Percentiles rank a stretch among this genome's conserved stretches.
These are phyloP conservation scores for Leptura quadrifasciata DNA, from an alignment of 2,888 invertebrate genomes.

Conservation along the genomic window DNA sequence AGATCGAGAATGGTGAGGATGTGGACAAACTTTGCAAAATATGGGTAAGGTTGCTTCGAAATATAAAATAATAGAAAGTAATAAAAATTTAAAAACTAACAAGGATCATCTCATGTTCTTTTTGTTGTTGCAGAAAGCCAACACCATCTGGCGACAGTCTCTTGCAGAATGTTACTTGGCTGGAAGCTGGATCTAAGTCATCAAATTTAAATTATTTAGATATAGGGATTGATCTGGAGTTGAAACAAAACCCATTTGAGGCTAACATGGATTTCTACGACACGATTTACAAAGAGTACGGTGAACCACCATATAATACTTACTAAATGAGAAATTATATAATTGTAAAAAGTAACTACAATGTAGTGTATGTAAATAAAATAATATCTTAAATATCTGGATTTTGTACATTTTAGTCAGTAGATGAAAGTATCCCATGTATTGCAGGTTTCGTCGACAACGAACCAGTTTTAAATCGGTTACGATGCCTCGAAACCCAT, in stretches of 20 bases:
- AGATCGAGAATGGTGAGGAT: slow-evolving; percentile 56
- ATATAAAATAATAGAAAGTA: not conserved
- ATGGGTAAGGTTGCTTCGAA: slow-evolving; percentile 49
- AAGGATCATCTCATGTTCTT: too few relatives aligned
- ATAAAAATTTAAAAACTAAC: not conserved
- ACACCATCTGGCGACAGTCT: slow-evolving; percentile 48
- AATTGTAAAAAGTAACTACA: not conserved
- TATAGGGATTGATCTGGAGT: slow-evolving; percentile 34
- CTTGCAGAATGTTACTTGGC: slow-evolving; percentile 52
- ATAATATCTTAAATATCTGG: too few relatives aligned
- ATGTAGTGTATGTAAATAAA: too few relatives aligned
- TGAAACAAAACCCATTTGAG: slow-evolving; percentile 49
- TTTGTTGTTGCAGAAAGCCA: slow-evolving; percentile 49
- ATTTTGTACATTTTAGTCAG: too few relatives aligned
- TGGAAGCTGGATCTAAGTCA: slow-evolving; percentile 5
- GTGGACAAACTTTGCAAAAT: slow-evolving; percentile 65
- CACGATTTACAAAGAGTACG: slow-evolving; percentile 52
- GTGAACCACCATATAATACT: slow-evolving; percentile 55
- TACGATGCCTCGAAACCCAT: slow-evolving; percentile 91
- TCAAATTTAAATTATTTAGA: slow-evolving; percentile 42
- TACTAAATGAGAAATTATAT: slow-evolving; percentile 46
- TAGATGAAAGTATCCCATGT: slow-evolving; percentile 76
- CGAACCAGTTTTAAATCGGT: slow-evolving; percentile 88
- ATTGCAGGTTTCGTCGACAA: slow-evolving; percentile 98
- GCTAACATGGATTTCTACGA: slow-evolving; percentile 57